Percentiles rank a stretch among this genome's conserved stretches.
Evolutionary conservation across 2,888 invertebrate genomes (phyloP).

Genomic region (Ectemnius cavifrons): DNA sequence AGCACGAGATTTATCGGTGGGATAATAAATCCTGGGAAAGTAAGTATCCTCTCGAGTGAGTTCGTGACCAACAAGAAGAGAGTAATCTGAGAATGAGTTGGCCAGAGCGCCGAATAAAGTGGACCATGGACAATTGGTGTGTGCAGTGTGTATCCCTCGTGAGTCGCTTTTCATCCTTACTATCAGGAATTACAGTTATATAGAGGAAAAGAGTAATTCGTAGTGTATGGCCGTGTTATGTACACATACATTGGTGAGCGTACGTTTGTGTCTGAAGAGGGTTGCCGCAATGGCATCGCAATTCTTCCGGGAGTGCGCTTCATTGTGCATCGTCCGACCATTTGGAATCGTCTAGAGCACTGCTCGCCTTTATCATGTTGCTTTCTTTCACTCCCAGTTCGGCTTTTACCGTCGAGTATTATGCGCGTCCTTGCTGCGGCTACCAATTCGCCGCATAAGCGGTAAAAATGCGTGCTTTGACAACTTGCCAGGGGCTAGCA

Average conservation of each 20-base stretch:
- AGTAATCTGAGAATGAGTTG: not conserved
- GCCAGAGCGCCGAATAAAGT: not conserved
- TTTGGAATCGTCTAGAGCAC: not conserved
- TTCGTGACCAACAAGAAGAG: too few species aligned
- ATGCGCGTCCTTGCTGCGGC: not conserved
- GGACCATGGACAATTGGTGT: not conserved
- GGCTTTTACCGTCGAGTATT: conserved; percentile 5
- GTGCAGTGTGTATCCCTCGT: not conserved
- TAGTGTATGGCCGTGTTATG: too few species aligned
- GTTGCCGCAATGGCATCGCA: not conserved
- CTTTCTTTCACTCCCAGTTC: conserved; percentile 7
- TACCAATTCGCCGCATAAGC: conserved; percentile 1
- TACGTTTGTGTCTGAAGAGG: not conserved
- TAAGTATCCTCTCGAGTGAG: too few species aligned
- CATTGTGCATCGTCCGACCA: conserved; percentile 5
- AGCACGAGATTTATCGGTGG: too few species aligned
- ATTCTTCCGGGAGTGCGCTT: conserved; percentile 2
- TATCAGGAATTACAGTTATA: not conserved
- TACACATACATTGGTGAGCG: not conserved
- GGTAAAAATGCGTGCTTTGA: conserved; percentile 33
- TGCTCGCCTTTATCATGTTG: not conserved
- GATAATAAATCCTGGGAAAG: too few species aligned
- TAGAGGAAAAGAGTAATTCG: not conserved
- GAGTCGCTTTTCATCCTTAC: not conserved
- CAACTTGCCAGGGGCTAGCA: conserved; percentile 30